These are phyloP conservation scores for Scytalopus superciliaris DNA, from an alignment of 2,113 vertebrate species.

Conservation along the genomic window DNA sequence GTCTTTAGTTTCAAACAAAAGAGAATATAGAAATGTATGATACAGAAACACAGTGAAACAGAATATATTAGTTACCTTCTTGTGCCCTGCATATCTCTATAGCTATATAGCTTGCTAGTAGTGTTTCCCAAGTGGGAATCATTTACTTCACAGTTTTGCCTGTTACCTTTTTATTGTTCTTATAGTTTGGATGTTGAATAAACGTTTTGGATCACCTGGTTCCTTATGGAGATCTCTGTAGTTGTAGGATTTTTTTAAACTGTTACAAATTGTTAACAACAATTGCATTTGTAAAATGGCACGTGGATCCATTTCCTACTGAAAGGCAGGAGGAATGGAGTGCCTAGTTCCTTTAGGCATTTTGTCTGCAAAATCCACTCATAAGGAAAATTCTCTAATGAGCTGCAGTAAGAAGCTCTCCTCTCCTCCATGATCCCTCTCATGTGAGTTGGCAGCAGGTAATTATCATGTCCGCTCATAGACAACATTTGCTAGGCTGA, in stretches of 20 bases:
- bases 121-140: not conserved
- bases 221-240: not conserved
- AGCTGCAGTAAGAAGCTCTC: not conserved
- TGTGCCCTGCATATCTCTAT: not conserved
- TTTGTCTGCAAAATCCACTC: not conserved
- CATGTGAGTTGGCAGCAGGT: not conserved
- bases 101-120: not conserved
- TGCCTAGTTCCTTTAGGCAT: not conserved
- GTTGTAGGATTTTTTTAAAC: not conserved
- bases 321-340: not conserved
- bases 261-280: not conserved
- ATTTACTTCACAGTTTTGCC: not conserved
- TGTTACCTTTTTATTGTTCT: not conserved
- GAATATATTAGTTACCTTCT: not conserved
- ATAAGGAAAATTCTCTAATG: not conserved
- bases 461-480: not conserved
- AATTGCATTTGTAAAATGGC: not conserved
- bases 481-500: not conserved
- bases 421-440: not conserved
- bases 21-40: not conserved
- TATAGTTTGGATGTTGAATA: not conserved
- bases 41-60: not conserved
- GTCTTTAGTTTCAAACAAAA: not conserved
- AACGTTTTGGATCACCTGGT: not conserved
- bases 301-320: not conserved